These are phyloP conservation scores for Peromyscus aztecus DNA, from an alignment of 2,797 vertebrate genomes.

Conservation along the genomic window DNA sequence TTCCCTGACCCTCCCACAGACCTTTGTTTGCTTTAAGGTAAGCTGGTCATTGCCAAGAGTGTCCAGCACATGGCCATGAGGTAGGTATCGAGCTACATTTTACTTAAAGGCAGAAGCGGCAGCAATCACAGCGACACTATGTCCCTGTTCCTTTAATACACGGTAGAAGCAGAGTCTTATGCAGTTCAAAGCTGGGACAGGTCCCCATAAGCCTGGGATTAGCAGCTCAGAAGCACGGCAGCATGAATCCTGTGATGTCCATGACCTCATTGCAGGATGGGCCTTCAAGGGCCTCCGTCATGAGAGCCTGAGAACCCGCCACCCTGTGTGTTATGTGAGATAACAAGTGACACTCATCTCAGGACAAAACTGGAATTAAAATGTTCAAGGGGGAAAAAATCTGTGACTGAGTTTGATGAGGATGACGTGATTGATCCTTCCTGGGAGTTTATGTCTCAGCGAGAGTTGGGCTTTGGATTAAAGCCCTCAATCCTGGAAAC, in stretches of 20 bases:
- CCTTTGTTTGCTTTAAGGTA: neutral
- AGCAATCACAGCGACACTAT: rapidly evolving
- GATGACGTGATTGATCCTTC: constrained; percentile 63
- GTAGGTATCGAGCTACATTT: neutral
- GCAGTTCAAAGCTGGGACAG: neutral
- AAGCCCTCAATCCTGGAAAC: neutral
- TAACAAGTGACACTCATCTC: constrained; percentile 19
- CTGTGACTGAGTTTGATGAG: neutral
- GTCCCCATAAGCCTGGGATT: constrained; percentile 5
- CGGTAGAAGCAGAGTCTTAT: neutral
- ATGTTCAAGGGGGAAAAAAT: constrained; percentile 15
- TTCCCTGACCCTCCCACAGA: neutral
- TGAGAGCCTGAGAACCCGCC: neutral
- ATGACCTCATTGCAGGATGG: neutral
- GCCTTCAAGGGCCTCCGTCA: neutral
- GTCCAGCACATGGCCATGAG: neutral
- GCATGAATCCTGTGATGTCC: neutral
- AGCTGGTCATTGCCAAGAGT: neutral
- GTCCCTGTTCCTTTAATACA: neutral
- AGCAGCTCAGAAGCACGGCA: neutral
- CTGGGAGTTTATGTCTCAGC: neutral
- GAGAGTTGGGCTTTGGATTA: neutral
- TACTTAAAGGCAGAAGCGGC: neutral
- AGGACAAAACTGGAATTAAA: constrained; percentile 61
- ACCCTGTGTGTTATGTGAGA: neutral